Evolutionary conservation across 2,888 invertebrate species (phyloP).

Genomic region (Chrysopilus asiliformis): DNA sequence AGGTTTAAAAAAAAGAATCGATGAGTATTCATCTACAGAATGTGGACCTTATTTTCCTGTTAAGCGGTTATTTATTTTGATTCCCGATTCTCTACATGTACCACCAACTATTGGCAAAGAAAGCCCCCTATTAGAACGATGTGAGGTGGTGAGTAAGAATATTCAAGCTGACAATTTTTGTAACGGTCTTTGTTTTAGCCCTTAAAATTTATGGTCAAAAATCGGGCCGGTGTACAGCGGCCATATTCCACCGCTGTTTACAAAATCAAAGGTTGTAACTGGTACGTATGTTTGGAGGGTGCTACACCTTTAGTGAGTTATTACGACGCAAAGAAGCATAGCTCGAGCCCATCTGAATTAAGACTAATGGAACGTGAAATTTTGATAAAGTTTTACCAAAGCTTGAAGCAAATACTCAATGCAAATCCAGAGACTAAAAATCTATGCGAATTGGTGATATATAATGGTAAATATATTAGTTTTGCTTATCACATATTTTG

Average conservation of each 20-base stretch:
- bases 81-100: slow-evolving; percentile 26
- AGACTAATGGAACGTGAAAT: too few relatives aligned
- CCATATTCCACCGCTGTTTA: slow-evolving; percentile 28
- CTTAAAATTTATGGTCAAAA: slow-evolving; percentile 19
- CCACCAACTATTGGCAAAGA: slow-evolving; percentile 20
- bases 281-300: slow-evolving; percentile 28
- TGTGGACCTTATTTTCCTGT: slow-evolving; percentile 22
- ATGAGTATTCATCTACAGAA: slow-evolving; percentile 19
- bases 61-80: slow-evolving; percentile 23
- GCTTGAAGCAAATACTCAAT: too few relatives aligned
- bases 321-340: slow-evolving; percentile 25
- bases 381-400: too few relatives aligned
- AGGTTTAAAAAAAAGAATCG: slow-evolving; percentile 24
- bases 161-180: not conserved
- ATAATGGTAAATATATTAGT: too few relatives aligned
- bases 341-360: too few relatives aligned
- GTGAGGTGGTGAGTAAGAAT: slow-evolving; percentile 16
- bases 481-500: too few relatives aligned
- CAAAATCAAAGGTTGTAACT: slow-evolving; percentile 19
- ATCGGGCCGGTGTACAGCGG: slow-evolving; percentile 27
- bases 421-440: too few relatives aligned
- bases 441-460: too few relatives aligned
- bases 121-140: slow-evolving; percentile 20
- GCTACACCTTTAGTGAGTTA: slow-evolving; percentile 30
- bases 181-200: slow-evolving; percentile 15